Evolutionary conservation across 2,797 vertebrate species (phyloP).

Genomic region (Alectoris magna): DNA sequence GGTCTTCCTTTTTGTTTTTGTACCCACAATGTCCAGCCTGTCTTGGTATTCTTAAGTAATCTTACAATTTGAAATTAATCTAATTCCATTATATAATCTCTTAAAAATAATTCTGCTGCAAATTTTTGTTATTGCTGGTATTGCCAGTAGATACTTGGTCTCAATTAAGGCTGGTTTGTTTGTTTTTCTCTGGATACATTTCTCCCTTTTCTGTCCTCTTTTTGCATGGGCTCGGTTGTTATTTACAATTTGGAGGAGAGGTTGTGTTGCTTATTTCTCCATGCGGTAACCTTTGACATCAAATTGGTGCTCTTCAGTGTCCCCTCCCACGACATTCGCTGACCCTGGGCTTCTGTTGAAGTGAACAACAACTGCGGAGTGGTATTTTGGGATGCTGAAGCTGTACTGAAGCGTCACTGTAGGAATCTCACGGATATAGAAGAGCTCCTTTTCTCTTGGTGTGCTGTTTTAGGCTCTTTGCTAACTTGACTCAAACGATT

Average conservation of each 20-base stretch:
- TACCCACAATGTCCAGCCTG: neutral
- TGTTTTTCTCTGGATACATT: neutral
- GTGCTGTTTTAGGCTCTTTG: neutral
- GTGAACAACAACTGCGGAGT: conserved; percentile 42
- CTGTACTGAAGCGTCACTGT: neutral
- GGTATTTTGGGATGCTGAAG: conserved; percentile 30
- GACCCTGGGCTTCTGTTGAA: conserved; percentile 55
- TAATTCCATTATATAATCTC: neutral
- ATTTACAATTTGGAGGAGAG: conserved; percentile 32
- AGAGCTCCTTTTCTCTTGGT: neutral
- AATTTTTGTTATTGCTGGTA: neutral
- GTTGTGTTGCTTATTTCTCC: conserved; percentile 13
- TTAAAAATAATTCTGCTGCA: neutral
- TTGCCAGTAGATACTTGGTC: neutral
- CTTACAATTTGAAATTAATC: neutral
- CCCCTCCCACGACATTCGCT: conserved; percentile 61
- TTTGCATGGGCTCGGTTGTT: neutral
- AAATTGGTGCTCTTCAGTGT: conserved; percentile 37
- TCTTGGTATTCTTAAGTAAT: neutral
- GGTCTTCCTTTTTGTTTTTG: neutral
- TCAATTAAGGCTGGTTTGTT: neutral
- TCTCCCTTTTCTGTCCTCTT: neutral
- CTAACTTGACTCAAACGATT: neutral
- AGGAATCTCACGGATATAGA: neutral
- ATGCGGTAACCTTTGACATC: conserved; percentile 32